Evolutionary conservation across 2,797 vertebrate species (phyloP).

Genomic region (Spea hammondii): DNA sequence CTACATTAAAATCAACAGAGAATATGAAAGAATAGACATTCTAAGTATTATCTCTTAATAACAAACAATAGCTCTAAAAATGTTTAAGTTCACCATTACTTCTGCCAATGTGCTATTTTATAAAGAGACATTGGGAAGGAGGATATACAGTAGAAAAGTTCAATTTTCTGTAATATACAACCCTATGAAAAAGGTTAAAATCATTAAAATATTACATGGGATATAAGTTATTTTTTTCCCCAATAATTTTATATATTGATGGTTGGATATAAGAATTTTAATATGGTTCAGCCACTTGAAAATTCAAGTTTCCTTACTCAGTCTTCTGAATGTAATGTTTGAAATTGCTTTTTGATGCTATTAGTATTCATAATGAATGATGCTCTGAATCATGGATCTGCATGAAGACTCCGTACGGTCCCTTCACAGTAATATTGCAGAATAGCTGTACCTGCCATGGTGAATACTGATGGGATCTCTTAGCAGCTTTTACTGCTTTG

Average conservation of each 20-base stretch:
- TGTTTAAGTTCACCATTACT: too few species aligned
- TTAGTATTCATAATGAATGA: constrained; percentile 49
- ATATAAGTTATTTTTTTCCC: not conserved
- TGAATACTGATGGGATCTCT: constrained; percentile 49
- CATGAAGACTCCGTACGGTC: constrained; percentile 37
- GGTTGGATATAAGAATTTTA: constrained; percentile 32
- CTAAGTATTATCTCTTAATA: too few species aligned
- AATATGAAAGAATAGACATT: too few species aligned
- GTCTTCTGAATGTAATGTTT: constrained; percentile 45
- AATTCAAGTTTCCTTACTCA: constrained; percentile 20
- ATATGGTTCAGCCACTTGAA: constrained; percentile 27
- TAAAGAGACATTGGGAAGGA: too few species aligned
- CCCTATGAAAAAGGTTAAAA: constrained; percentile 5
- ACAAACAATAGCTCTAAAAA: too few species aligned
- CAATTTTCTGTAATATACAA: not conserved
- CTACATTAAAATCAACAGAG: too few species aligned
- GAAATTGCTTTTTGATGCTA: constrained; percentile 48
- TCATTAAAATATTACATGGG: not conserved
- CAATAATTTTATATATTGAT: constrained; percentile 27
- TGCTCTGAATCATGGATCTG: constrained; percentile 39
- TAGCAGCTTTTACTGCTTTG: constrained; percentile 24
- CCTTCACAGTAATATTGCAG: constrained; percentile 39
- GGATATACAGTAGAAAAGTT: too few species aligned
- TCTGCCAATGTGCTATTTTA: too few species aligned
- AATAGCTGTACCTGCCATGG: constrained; percentile 37